Conservation (phyloP, 2,113 vertebrate species). For the Coreoperca whiteheadi region DNA sequence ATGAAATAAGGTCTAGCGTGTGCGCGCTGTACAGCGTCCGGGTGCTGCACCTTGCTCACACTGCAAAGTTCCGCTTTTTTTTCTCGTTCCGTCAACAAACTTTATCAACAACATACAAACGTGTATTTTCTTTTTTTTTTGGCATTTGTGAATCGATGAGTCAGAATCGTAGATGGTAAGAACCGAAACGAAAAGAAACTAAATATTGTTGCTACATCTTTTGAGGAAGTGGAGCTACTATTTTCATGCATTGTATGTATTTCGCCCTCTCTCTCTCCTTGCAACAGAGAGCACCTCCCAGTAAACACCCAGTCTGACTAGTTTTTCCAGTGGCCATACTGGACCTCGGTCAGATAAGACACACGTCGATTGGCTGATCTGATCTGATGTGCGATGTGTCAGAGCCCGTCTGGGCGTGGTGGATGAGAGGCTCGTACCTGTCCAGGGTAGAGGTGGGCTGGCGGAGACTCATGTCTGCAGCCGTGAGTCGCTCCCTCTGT, state of each 20-base stretch:
- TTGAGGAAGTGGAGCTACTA: background rate
- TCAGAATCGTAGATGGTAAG: background rate
- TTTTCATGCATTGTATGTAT: background rate
- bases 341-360: slow-evolving; percentile 24
- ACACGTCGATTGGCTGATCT: background rate
- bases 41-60: background rate
- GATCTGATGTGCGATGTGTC: too few species aligned
- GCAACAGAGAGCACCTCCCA: background rate
- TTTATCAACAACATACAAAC: too few species aligned
- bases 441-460: slow-evolving; percentile 84
- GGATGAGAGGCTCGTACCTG: slow-evolving; percentile 74
- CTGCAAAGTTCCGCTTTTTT: background rate
- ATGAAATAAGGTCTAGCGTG: background rate
- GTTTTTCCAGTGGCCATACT: slow-evolving; percentile 45
- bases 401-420: background rate
- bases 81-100: slow-evolving; percentile 7
- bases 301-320: slow-evolving; percentile 48
- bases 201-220: background rate
- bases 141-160: too few species aligned
- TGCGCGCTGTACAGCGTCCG: background rate
- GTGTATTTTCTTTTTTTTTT: too few species aligned
- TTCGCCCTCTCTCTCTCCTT: background rate
- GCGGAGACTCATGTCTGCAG: slow-evolving; percentile 83
- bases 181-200: background rate
- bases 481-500: slow-evolving; percentile 62